Conservation (phyloP, 37 sponge, comb jelly and placozoan genomes). For the Beroe forskalii region DNA sequence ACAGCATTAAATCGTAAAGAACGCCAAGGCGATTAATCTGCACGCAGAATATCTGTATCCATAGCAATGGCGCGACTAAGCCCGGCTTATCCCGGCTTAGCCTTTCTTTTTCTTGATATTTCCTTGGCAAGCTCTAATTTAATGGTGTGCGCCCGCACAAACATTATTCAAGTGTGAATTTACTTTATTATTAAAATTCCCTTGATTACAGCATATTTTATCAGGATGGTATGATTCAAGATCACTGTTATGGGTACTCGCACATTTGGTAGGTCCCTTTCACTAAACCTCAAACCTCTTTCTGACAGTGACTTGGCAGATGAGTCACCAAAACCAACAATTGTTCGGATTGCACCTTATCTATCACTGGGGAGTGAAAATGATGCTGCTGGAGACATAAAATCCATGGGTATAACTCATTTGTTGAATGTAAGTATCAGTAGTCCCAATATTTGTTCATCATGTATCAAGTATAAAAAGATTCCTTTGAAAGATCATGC, state of each 20-base stretch:
- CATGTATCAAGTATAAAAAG: constrained; percentile 38
- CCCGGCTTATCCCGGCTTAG: no score
- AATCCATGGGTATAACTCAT: constrained; percentile 55
- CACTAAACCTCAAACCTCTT: constrained; percentile 37
- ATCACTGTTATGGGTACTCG: constrained; percentile 30
- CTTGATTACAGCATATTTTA: no score
- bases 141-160: no score
- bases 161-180: no score
- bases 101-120: no score
- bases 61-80: no score
- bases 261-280: constrained; percentile 43
- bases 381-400: constrained; percentile 51
- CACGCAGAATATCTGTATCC: no score
- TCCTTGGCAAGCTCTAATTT: no score
- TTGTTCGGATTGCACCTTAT: constrained; percentile 30
- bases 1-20: no score
- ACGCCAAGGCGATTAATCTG: no score
- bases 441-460: background rate
- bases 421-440: constrained; percentile 40
- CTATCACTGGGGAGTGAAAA: constrained; percentile 25
- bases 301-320: constrained; percentile 24
- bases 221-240: background rate
- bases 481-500: constrained; percentile 50
- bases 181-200: no score
- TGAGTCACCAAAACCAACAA: background rate